A percentile compares a stretch with the other conserved stretches of the same genome.
phyloP scores from a whole-genome alignment of 2,888 invertebrate species.

The Branchellion lobata region DNA sequence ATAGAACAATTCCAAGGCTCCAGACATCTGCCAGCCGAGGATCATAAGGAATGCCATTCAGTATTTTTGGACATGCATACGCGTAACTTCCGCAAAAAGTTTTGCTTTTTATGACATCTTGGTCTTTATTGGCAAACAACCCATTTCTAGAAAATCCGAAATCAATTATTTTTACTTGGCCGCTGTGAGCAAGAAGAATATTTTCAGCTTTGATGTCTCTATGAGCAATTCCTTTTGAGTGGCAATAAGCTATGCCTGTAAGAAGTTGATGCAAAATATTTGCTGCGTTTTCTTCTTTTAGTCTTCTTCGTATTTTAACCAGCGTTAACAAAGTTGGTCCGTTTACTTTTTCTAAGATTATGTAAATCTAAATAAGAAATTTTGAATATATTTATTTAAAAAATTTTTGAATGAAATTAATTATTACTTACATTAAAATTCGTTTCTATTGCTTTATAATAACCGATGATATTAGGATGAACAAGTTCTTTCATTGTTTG shows the following conservation, averaged over 20 bases:
- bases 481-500: conserved; percentile 56
- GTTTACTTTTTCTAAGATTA: conserved; percentile 31
- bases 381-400: neutral
- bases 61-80: conserved; percentile 83
- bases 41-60: conserved; percentile 79
- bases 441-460: conserved; percentile 48
- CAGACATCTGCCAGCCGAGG: conserved; percentile 80
- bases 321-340: conserved; percentile 15
- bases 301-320: neutral
- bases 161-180: conserved; percentile 57
- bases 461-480: conserved; percentile 56
- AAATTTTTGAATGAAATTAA: neutral
- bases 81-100: conserved; percentile 87
- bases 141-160: conserved; percentile 58
- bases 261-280: conserved; percentile 29
- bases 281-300: neutral
- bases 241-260: conserved; percentile 55
- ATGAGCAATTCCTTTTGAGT: conserved; percentile 56
- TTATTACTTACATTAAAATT: conserved; percentile 36
- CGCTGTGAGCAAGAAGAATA: conserved; percentile 54
- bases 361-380: conserved; percentile 23
- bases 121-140: conserved; percentile 49
- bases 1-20: conserved; percentile 85
- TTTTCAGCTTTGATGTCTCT: conserved; percentile 61
- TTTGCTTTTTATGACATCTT: conserved; percentile 66